Evolutionary conservation across 2,888 invertebrate species (phyloP).

Genomic region (Polymixis flavicincta): DNA sequence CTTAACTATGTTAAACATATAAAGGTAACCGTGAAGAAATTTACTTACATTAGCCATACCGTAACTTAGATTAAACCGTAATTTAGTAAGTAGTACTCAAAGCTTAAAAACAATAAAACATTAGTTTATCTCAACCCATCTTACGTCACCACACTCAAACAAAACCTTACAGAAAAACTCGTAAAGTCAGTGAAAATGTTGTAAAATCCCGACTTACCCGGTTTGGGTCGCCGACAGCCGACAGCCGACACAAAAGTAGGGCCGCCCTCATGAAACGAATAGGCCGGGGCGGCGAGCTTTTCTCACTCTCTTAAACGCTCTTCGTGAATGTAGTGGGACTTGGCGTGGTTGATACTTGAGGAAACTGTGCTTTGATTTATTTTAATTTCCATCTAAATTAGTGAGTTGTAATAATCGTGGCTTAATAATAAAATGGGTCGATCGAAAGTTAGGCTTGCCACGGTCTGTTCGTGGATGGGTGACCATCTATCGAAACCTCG

Average conservation of each 20-base stretch:
- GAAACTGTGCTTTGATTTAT: neutral
- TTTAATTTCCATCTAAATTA: neutral
- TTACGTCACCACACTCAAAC: constrained; percentile 22
- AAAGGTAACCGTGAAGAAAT: neutral
- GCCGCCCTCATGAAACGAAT: constrained; percentile 87
- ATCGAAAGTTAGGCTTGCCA: too few relatives aligned
- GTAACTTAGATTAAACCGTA: neutral
- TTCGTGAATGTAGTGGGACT: constrained; percentile 74
- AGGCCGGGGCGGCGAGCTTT: constrained; percentile 89
- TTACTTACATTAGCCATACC: neutral
- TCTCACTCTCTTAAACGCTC: constrained; percentile 89
- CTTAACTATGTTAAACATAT: too few relatives aligned
- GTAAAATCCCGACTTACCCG: constrained; percentile 71
- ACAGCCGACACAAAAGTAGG: constrained; percentile 81
- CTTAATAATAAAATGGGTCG: too few relatives aligned
- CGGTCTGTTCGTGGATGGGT: too few relatives aligned
- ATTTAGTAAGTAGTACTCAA: neutral
- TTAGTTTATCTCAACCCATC: constrained; percentile 8
- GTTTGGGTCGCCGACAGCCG: constrained; percentile 61
- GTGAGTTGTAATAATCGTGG: too few relatives aligned
- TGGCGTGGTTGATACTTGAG: constrained; percentile 72
- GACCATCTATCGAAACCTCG: too few relatives aligned
- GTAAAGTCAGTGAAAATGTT: constrained; percentile 56
- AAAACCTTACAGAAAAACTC: constrained; percentile 32
- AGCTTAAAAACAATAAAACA: constrained; percentile 8